Percentiles rank a stretch among this genome's conserved stretches.
Evolutionary conservation across 2,888 invertebrate species (phyloP).

Genomic region (Esperia sulphurella): DNA sequence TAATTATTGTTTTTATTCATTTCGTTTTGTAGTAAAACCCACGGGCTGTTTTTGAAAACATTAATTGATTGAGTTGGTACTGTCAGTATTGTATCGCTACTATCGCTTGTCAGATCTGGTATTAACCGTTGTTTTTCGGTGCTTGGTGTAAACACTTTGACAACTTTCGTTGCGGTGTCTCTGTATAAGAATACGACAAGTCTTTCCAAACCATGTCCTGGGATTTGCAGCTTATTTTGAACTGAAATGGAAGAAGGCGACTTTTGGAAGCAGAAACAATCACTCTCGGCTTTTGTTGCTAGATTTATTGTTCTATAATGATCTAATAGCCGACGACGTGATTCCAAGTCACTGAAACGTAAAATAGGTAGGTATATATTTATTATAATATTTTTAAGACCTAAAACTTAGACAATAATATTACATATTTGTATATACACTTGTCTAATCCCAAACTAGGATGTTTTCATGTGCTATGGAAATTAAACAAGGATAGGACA

Average conservation of each 20-base stretch:
- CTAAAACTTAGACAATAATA: no score
- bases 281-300: no score
- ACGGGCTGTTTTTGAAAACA: background rate
- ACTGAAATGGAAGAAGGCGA: slow-evolving; percentile 3
- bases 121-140: slow-evolving; percentile 39
- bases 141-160: slow-evolving; percentile 42
- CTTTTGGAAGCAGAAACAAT: slow-evolving; percentile 35
- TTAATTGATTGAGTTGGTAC: slow-evolving; percentile 1
- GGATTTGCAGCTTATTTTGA: slow-evolving; percentile 1
- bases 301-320: no score
- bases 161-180: slow-evolving; percentile 19
- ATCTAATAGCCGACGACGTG: no score
- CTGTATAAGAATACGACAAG: slow-evolving; percentile 48
- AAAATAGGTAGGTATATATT: no score
- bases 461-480: no score
- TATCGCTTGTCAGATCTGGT: slow-evolving; percentile 39
- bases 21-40: background rate
- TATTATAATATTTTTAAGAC: no score
- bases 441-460: no score
- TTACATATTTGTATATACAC: no score
- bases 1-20: no score
- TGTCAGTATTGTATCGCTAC: slow-evolving; percentile 24
- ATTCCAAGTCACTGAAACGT: no score
- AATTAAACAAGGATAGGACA: no score
- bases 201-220: slow-evolving; percentile 29